Percentiles rank a stretch among this genome's conserved stretches.
Conservation (phyloP, 2,888 invertebrate genomes). For the Trilocha varians region DNA sequence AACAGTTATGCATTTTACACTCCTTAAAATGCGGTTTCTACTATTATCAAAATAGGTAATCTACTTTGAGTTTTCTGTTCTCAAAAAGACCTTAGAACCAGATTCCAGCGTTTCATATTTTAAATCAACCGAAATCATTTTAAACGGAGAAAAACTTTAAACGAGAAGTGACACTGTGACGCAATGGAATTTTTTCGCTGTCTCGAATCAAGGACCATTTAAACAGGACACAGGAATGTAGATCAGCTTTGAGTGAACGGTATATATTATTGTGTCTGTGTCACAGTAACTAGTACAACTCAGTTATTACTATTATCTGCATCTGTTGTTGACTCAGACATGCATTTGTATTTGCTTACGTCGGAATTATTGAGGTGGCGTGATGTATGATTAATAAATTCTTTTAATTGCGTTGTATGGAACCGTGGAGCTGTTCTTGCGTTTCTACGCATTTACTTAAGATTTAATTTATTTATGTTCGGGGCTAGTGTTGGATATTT, state of each 20-base stretch:
- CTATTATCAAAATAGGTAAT: no score
- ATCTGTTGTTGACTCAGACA: conserved; percentile 3
- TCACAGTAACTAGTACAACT: not conserved
- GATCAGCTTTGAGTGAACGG: not conserved
- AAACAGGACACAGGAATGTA: not conserved
- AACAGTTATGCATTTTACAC: no score
- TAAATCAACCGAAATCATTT: not conserved
- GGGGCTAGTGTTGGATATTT: no score
- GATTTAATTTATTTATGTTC: no score
- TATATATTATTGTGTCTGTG: not conserved
- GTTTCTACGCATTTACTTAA: no score
- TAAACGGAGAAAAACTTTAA: not conserved
- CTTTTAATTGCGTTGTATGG: not conserved
- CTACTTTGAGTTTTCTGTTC: no score
- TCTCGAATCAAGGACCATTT: not conserved
- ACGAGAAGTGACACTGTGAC: not conserved
- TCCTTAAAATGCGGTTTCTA: no score
- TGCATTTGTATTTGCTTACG: not conserved
- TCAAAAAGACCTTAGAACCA: no score
- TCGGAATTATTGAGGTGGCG: conserved; percentile 5
- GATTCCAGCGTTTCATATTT: no score
- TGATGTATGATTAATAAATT: conserved; percentile 6
- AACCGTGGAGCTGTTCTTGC: no score
- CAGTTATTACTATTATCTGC: not conserved
- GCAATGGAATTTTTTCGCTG: not conserved